Evolutionary conservation across 1,140 invertebrate species (phyloP), one percentile per base, ranked within the genome.

Genomic region (Conopomorpha cramerella): DNA sequence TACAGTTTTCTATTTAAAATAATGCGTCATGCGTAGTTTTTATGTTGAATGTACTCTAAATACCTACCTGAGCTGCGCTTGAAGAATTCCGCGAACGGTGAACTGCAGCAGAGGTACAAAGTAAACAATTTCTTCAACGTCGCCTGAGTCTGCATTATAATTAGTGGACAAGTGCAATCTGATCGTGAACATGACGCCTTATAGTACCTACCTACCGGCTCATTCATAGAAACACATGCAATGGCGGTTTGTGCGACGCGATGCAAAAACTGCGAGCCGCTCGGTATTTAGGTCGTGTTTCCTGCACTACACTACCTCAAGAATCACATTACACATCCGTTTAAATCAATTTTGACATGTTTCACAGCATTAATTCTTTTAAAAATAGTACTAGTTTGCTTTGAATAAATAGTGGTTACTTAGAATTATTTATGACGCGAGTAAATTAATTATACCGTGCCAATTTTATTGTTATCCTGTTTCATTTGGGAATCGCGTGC

Each of bases 401-500:
- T n/a, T n/a, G n/a, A n/a, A n/a, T n/a, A n/a, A n/a, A n/a, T n/a
- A n/a, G n/a, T n/a, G n/a, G n/a, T n/a, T n/a, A n/a, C n/a, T n/a
- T n/a, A n/a, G n/a, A n/a, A n/a, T n/a, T n/a, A n/a, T n/a, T n/a
- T n/a, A n/a, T n/a, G n/a, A n/a, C n/a, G n/a, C n/a, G n/a, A n/a
- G n/a, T n/a, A n/a, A n/a, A n/a, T n/a, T n/a, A n/a, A n/a, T 23
- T 23, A 23, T 23, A 23, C 16, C 28, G n/a, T 28, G 1, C 18
- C 15, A 13, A 4, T n/a, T 1, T 30, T 15, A 11, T 37, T 13
- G 17, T 29, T 32, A 55, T 54, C 70, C 71, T 72, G 71, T 46
- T n/a, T 58, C 71, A 76, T 76, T 76, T 76, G 71, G 71, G 67
- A 68, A 51, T 50, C 65, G 39, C 54, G 51, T 45, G 46, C 43